Evolutionary conservation across 2,113 vertebrate genomes (phyloP), one percentile per base, ranked within the genome.

Genomic region (Uria lomvia): DNA sequence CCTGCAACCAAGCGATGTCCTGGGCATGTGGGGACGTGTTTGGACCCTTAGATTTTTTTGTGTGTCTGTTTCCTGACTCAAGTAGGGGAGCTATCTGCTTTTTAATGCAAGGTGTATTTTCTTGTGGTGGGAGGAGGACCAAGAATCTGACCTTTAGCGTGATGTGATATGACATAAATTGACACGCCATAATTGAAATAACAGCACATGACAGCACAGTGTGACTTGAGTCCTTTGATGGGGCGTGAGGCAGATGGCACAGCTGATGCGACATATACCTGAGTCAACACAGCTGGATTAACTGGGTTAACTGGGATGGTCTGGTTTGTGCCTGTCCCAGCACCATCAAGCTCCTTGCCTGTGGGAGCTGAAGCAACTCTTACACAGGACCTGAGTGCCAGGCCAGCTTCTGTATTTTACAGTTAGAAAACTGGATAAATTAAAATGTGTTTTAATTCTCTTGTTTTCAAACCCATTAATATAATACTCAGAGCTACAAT

Each of bases 21-120:
- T 65, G 50, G 18, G 3, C 0, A 0, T 10, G 8, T 8, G 27
- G 63, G 50, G 55, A 52, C 29, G 11, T 4, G 1, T 59, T 16
- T 45, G 68, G 16, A 49, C 50, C 75, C 13, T 63, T 11, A 5
- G 23, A n/a, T 63, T 52, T n/a, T 56, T 12, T 52, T 24, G 9
- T 8, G 13, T 14, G 34, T 43, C 38, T 49, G 15, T 59, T 43
- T 27, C 52, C 66, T 43, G 20, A 1, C 26, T 56, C 14, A 2
- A 3, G 9, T 0, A 53, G 27, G 15, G 27, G 50, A 75, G 12
- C 21, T 6, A 2, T 4, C 71, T 5, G 1, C 29, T 88, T 88
- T 50, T 36, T 5, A 38, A 76, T 52, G 30, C 56, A 50, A 42
- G 14, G 17, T 34, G 10, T 26, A 9, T 50, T 90, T 58, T 53